phyloP scores from a whole-genome alignment of 2,888 invertebrate species.

The Cacoxenus indagator region DNA sequence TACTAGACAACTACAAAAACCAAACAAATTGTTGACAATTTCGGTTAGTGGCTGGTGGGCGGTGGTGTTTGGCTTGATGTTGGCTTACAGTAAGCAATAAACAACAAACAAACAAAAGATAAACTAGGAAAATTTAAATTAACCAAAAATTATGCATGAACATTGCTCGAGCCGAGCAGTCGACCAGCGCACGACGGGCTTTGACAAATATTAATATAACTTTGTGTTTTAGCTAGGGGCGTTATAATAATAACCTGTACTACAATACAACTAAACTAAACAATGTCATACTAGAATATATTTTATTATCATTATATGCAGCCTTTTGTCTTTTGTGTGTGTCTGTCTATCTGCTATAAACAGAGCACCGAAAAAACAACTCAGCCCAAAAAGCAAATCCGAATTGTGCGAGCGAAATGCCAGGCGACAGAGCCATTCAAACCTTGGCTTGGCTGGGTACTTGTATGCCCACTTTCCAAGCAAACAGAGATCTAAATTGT shows the following conservation, averaged over 20 bases:
- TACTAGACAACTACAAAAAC: too few relatives aligned
- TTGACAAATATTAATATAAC: slow-evolving; percentile 62
- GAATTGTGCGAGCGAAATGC: slow-evolving; percentile 26
- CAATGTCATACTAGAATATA: slow-evolving; percentile 51
- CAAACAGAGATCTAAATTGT: slow-evolving; percentile 41
- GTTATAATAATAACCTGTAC: slow-evolving; percentile 22
- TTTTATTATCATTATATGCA: slow-evolving; percentile 55
- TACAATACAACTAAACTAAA: too few relatives aligned
- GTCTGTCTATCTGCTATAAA: background rate
- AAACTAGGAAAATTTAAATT: slow-evolving; percentile 62
- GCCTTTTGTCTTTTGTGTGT: background rate
- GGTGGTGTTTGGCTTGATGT: background rate
- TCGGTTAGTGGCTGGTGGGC: slow-evolving; percentile 19
- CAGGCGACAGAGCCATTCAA: slow-evolving; percentile 5
- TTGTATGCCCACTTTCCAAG: slow-evolving; percentile 57
- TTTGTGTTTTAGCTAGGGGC: slow-evolving; percentile 44
- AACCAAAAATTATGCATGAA: slow-evolving; percentile 67
- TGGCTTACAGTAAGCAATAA: background rate
- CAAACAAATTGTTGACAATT: background rate
- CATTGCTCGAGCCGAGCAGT: slow-evolving; percentile 49
- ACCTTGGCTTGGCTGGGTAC: slow-evolving; percentile 40
- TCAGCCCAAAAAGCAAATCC: slow-evolving; percentile 8
- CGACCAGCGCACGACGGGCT: slow-evolving; percentile 29
- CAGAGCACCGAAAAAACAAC: background rate
- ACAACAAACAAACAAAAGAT: slow-evolving; percentile 54